Evolutionary conservation across 1,140 invertebrate species (phyloP), one percentile per base, ranked within the genome.

Genomic region (Drosophila pectinifera): DNA sequence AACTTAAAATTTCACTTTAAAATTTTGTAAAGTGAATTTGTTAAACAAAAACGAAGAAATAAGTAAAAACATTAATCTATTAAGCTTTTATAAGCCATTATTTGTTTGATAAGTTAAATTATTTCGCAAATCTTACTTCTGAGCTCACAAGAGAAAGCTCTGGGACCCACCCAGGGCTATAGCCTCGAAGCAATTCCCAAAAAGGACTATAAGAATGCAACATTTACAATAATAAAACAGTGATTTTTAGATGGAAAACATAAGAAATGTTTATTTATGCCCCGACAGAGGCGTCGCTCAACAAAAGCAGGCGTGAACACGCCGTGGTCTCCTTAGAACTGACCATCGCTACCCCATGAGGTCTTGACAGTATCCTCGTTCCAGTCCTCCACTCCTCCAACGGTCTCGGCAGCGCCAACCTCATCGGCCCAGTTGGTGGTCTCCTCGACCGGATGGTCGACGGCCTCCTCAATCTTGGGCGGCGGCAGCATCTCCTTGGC

Each of bases 401-500:
- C 75, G 13, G 92, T 91, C 5, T 91, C 89, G 28, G 91, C 91
- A 62, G 88, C 91, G 24, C 49, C 49, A 10, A 92, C 86, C 59
- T 94, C 93, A 73, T 92, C 93, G 45, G 91, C 92, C 92, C 93
- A 94, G 62, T 92, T 92, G 72, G 78, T 88, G 41, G 91, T 79
- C 68, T 92, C 91, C 56, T 92, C 92, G 51, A 91, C 91, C 1
- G 93, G 75, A 49, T 91, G 86, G 14, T 93, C 92, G 57, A 91
- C 77, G 26, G 85, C 91, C 28, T 92, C 93, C 78, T 93, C 93
- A 41, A 93, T 81, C 68, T 94, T 94, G 16, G 92, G 91, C 54
- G 95, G 93, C 45, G 95, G 94, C 80, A 95, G 94, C 18, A 95
- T 92, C 93, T 98, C 96, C 92, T 97, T 97, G 22, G 96, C 96